Percentiles rank a stretch among this genome's conserved stretches.
These are phyloP conservation scores for Cyclura pinguis DNA, from an alignment of 2,797 vertebrate genomes.

Conservation along the genomic window DNA sequence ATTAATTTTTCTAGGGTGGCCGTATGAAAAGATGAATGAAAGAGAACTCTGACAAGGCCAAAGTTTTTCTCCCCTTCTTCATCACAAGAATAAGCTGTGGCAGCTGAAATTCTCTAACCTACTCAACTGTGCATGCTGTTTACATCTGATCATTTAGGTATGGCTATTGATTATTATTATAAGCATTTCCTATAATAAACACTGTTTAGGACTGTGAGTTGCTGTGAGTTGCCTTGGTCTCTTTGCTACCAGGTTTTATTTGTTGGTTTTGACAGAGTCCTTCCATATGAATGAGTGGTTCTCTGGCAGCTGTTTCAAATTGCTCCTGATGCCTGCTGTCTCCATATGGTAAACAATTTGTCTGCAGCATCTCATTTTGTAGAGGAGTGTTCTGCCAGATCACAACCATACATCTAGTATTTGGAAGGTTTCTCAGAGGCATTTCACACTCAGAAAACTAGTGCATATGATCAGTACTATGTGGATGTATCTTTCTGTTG, in stretches of 20 bases:
- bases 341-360: conserved; percentile 21
- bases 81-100: not conserved
- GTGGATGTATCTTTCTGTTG: not conserved
- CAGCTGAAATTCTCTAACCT: not conserved
- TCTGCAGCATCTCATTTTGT: not conserved
- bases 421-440: not conserved
- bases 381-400: not conserved
- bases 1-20: not conserved
- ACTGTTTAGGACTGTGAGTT: not conserved
- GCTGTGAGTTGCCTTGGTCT: not conserved
- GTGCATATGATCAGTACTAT: not conserved
- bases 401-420: not conserved
- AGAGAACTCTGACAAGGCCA: not conserved
- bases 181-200: not conserved
- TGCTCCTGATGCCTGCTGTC: not conserved
- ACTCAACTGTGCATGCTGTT: not conserved
- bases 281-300: not conserved
- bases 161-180: not conserved
- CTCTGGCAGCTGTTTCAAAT: not conserved
- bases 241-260: not conserved
- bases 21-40: not conserved
- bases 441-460: conserved; percentile 4
- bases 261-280: not conserved
- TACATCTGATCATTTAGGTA: not conserved
- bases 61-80: not conserved